Evolutionary conservation across 2,797 vertebrate species (phyloP).

Genomic region (Cheracebus regulus): DNA sequence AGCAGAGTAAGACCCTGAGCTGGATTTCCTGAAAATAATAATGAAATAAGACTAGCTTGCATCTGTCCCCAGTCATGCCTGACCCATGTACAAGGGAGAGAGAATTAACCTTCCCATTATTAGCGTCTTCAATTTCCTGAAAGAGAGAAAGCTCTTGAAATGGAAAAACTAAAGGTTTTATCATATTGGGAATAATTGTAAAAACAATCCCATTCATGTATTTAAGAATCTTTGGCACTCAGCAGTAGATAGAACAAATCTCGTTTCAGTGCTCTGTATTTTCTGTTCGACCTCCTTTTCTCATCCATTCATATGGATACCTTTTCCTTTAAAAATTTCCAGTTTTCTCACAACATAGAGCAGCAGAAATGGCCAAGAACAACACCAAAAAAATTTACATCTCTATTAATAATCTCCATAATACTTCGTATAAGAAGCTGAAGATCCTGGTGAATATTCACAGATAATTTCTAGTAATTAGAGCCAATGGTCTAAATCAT

Average conservation of each 20-base stretch:
- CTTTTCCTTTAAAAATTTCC: neutral
- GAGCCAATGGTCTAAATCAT: neutral
- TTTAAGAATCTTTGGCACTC: neutral
- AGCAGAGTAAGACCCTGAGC: neutral
- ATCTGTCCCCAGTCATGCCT: neutral
- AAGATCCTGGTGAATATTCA: neutral
- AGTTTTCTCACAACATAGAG: neutral
- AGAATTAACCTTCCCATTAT: neutral
- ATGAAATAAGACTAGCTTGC: neutral
- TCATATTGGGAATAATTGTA: neutral
- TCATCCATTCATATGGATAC: neutral
- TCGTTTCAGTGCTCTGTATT: neutral
- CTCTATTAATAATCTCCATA: neutral
- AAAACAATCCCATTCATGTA: neutral
- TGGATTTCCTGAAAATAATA: neutral
- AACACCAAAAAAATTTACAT: neutral
- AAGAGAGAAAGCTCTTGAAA: neutral
- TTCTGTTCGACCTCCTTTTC: neutral
- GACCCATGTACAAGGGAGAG: neutral
- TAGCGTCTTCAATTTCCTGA: neutral
- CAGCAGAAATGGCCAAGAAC: neutral
- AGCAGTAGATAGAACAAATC: neutral
- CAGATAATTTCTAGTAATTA: neutral
- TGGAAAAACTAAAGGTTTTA: neutral
- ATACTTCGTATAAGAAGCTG: neutral